Conservation (phyloP, 2,888 invertebrate species). For the Sarcophaga variegata region DNA sequence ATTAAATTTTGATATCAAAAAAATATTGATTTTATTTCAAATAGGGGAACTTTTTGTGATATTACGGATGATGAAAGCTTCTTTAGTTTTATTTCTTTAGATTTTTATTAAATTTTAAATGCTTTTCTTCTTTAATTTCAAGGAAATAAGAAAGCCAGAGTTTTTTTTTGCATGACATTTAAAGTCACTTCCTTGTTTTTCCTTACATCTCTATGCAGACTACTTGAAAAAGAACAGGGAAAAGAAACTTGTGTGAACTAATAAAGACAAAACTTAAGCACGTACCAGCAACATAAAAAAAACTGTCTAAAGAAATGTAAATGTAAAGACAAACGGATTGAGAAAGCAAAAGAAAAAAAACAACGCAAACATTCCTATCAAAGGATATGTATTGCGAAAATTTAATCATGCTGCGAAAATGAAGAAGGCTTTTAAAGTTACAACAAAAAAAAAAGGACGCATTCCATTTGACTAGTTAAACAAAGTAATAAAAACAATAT, state of each 20-base stretch:
- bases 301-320: neutral
- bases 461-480: conserved; percentile 46
- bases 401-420: conserved; percentile 47
- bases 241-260: conserved; percentile 47
- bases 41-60: too few species aligned
- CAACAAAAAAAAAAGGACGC: conserved; percentile 4
- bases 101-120: neutral
- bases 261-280: conserved; percentile 65
- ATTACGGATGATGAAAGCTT: too few species aligned
- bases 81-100: too few species aligned
- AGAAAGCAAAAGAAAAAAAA: conserved; percentile 27
- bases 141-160: conserved; percentile 21
- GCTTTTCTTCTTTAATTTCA: neutral
- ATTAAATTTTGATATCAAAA: conserved; percentile 33
- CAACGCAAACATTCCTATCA: neutral
- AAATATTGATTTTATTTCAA: too few species aligned
- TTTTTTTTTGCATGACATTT: neutral
- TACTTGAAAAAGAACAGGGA: conserved; percentile 38
- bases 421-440: neutral
- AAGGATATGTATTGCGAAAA: neutral
- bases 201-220: conserved; percentile 30
- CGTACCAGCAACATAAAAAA: conserved; percentile 53
- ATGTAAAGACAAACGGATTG: conserved; percentile 7
- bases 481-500: conserved; percentile 30
- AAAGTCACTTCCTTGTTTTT: conserved; percentile 59